Base-by-base conservation (phyloP, 2,888 invertebrate species). In the Dasypogon diadema region DNA sequence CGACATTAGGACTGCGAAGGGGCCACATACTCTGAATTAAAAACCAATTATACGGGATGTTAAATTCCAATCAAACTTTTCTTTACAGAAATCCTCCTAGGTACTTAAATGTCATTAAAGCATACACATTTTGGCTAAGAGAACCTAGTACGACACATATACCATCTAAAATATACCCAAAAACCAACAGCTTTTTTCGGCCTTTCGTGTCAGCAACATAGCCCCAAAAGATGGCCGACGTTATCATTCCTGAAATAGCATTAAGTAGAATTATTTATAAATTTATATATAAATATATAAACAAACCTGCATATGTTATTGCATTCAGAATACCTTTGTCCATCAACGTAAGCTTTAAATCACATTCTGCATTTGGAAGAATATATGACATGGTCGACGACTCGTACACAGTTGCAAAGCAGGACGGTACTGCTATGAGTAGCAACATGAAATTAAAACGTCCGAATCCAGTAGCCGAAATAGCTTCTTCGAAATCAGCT, bases 221-320 rank as follows among this genome's bases (percentile, higher is more conserved):
- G 0, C 94, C 94, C 94, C 94, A 94, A 2, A 92, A 78, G 82
- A 92, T 88, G 0, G 92, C 92, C 46, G 93, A 92, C 0, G 89
- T 87, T 79, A 92, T 91, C 92, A 94, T 94, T 21, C 93, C 94
- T 93, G 82, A 74, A 37, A 21, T 55, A 8, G 42, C 10, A 55
- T 30, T 46, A 48, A 10, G 14, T 22, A 63, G 18, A 58, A 74
- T 12, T 58, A 14, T 8, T 21, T 14, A n/a, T 55, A 6, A 68
- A 12, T 12, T 5, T 0, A 8, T 34, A 26, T 3, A 10, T 22
- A 37, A 55, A 37, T 37, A 34, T 24, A 18, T 22, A 26, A 79
- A 78, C 79, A 80, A 83, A 91, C 93, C 94, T 82, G 90, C 88
- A 85, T 93, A 94, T 2, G 92, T 91, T 77, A 91, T 89, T 0